phyloP scores from a whole-genome alignment of 2,113 vertebrate genomes.

The Hystrix brachyura region DNA sequence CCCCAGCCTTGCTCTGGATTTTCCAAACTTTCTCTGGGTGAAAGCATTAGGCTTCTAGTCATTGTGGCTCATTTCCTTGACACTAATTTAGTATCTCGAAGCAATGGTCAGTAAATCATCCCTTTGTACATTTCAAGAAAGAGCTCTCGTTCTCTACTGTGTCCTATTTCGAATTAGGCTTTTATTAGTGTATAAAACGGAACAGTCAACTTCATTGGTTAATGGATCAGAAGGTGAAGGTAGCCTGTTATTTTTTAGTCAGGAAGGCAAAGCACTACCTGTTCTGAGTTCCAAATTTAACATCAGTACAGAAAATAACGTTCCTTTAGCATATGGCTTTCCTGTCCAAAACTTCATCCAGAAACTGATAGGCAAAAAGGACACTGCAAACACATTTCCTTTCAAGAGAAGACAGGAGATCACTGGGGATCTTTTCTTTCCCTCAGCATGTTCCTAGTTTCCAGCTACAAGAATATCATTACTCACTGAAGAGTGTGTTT shows the following conservation, averaged over 20 bases:
- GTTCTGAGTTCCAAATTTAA: conserved; percentile 44
- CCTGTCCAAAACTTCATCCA: conserved; percentile 38
- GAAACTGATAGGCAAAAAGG: conserved; percentile 59
- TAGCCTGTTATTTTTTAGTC: not conserved
- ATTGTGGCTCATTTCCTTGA: not conserved
- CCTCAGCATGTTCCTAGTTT: conserved; percentile 69
- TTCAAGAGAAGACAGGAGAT: conserved; percentile 72
- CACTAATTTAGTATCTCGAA: not conserved
- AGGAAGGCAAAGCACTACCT: not conserved
- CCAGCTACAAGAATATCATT: conserved; percentile 53
- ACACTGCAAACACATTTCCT: conserved; percentile 56
- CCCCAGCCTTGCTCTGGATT: not conserved
- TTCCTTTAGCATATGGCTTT: conserved; percentile 29
- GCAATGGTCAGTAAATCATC: not conserved
- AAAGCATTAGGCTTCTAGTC: not conserved
- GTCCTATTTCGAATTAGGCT: not conserved
- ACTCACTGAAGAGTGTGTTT: conserved; percentile 65
- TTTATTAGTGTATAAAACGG: not conserved
- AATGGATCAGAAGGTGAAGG: not conserved
- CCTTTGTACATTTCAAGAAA: not conserved
- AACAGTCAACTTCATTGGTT: not conserved
- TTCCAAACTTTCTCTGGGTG: not conserved
- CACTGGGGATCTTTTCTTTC: conserved; percentile 74
- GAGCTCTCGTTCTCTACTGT: not conserved
- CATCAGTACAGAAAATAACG: conserved; percentile 22